Base-by-base conservation (phyloP, 2,888 invertebrate genomes). In the Fissipunctia ypsillon region DNA sequence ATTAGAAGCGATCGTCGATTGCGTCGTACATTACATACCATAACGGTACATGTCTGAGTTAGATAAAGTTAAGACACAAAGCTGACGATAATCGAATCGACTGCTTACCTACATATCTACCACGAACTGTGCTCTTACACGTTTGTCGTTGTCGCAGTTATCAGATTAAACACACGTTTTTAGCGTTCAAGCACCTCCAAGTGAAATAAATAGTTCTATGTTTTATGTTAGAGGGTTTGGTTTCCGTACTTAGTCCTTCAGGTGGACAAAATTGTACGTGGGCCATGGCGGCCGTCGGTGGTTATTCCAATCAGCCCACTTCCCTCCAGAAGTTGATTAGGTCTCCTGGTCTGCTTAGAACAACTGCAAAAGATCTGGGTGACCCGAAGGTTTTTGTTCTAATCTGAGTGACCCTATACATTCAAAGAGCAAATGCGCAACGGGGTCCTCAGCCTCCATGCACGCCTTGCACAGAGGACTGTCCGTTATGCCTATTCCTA, bases 1-100 rank as follows among this genome's bases (percentile, higher is more conserved):
- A 85, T 83, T 82, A 82, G 52, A 79, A 60, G 35, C 31, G 68
- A 69, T 68, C 69, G 66, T 28, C 38, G 67, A 73, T 73, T 59
- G 56, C 54, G 43, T 22, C 50, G 56, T 70, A n/a, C 54, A 65
- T 43, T 70, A n/a, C 54, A 65, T 43, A 70, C 68, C 63, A 67
- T 73, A 76, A 70, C 69, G 56, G 59, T 71, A 59, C 73, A 50
- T 74, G 69, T 76, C 69, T 38, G 60, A 64, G 60, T 65, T 68
- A 68, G 64, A 80, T 70, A 68, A 70, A 83, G 52, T 45, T 61
- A 41, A 69, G 61, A 65, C 50, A 54, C 50, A 63, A 83, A 78
- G 45, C 79, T 43, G 61, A 25, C 28, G 71, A 61, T n/a, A 69
- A 69, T 65, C 28, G 31, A 72, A 35, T 56, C 16, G 14, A 50